These are phyloP conservation scores for Aleadryas rufinucha DNA, from an alignment of 2,113 vertebrate species.

Conservation along the genomic window DNA sequence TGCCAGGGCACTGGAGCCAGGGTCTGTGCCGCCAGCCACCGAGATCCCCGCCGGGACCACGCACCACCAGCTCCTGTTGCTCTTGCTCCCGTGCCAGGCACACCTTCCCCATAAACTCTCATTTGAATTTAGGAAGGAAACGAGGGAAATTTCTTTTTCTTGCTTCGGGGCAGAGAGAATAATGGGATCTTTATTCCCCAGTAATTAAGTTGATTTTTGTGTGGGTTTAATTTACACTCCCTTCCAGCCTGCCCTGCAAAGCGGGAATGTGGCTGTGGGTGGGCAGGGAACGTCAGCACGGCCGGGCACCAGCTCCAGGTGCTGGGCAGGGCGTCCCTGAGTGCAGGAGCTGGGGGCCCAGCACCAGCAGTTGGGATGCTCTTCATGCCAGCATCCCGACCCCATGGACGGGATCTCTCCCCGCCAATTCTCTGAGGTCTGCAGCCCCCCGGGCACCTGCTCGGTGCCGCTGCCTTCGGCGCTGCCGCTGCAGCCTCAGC, in stretches of 20 bases:
- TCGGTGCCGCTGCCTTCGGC: accelerated
- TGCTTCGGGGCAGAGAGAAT: conserved; percentile 29
- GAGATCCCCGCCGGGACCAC: accelerated
- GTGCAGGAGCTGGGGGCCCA: background rate
- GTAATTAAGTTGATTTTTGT: conserved; percentile 30
- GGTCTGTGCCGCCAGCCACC: accelerated
- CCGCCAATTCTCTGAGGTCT: accelerated
- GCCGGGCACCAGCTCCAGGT: background rate
- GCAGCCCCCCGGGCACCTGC: background rate
- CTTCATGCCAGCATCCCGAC: accelerated
- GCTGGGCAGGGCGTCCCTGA: accelerated
- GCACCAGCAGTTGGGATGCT: background rate
- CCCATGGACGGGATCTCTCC: accelerated
- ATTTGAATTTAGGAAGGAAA: conserved; percentile 42
- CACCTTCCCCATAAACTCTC: background rate
- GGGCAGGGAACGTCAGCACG: accelerated
- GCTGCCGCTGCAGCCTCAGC: background rate
- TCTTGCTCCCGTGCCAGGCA: background rate
- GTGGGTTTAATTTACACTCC: background rate
- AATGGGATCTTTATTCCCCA: conserved; percentile 46
- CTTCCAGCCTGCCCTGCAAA: background rate
- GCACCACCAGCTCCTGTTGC: background rate
- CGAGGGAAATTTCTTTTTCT: background rate
- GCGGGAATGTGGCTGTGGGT: background rate
- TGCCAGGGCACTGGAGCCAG: background rate